A percentile compares a stretch with the other conserved stretches of the same genome.
phyloP scores from a whole-genome alignment of 2,888 invertebrate genomes.

The Drosophila flavopinicola region DNA sequence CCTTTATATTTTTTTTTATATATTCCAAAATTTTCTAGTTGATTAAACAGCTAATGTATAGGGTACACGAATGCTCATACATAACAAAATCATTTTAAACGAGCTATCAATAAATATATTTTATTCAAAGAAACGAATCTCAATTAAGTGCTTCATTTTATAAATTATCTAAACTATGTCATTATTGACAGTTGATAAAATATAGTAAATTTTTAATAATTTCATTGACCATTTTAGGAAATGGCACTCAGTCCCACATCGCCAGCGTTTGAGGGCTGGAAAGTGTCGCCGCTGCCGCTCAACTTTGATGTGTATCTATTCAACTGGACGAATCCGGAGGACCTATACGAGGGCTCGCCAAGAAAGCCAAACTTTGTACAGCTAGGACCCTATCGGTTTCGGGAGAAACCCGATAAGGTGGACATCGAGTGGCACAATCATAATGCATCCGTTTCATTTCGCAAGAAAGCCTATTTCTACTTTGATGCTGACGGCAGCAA shows the following conservation, averaged over 20 bases:
- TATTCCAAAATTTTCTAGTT: too few relatives aligned
- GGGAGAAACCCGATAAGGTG: constrained; percentile 88
- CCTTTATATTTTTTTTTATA: too few relatives aligned
- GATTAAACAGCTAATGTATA: too few relatives aligned
- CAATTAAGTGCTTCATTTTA: neutral
- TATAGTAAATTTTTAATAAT: neutral
- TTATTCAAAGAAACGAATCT: neutral
- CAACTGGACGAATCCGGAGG: constrained; percentile 92
- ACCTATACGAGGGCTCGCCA: constrained; percentile 85
- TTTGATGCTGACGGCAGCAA: constrained; percentile 89
- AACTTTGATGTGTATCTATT: constrained; percentile 89
- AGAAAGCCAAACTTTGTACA: constrained; percentile 86
- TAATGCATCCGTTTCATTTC: constrained; percentile 90
- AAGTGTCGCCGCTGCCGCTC: constrained; percentile 87
- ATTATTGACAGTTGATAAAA: too few relatives aligned
- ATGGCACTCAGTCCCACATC: constrained; percentile 87
- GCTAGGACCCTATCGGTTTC: constrained; percentile 88
- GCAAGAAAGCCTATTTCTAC: constrained; percentile 88
- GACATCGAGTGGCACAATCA: constrained; percentile 89
- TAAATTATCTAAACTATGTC: too few relatives aligned
- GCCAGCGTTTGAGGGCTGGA: constrained; percentile 89
- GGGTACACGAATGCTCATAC: too few relatives aligned
- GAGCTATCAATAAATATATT: too few relatives aligned
- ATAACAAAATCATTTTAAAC: too few relatives aligned
- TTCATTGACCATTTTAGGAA: constrained; percentile 85